phyloP scores from a whole-genome alignment of 2,888 invertebrate species.

The Darwinula stevensoni region DNA sequence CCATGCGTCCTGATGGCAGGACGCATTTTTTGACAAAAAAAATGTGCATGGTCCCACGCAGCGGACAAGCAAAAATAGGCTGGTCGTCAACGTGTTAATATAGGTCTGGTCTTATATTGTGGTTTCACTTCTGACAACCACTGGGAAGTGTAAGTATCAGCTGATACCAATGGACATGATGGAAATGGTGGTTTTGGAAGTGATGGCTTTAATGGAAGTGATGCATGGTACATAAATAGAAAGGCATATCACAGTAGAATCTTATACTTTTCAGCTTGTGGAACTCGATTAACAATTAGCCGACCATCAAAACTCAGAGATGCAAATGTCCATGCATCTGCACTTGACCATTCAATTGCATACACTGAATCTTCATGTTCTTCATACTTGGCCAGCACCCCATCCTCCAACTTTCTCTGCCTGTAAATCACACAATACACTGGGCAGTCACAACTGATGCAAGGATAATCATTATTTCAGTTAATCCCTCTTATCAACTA shows the following conservation, averaged over 20 bases:
- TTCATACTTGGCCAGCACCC: constrained; percentile 67
- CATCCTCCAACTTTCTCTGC: constrained; percentile 35
- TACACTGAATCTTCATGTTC: constrained; percentile 96
- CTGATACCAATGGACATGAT: too few species aligned
- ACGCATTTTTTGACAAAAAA: too few species aligned
- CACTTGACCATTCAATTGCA: constrained; percentile 83
- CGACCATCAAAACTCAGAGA: constrained; percentile 90
- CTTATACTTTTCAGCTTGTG: constrained; percentile 77
- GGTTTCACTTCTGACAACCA: background rate
- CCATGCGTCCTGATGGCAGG: too few species aligned
- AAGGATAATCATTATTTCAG: too few species aligned
- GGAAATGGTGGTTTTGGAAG: too few species aligned
- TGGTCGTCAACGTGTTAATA: too few species aligned
- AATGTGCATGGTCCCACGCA: too few species aligned
- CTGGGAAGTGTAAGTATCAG: too few species aligned
- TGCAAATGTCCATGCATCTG: constrained; percentile 98
- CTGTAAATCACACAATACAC: background rate
- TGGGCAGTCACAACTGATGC: background rate
- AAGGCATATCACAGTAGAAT: constrained; percentile 30
- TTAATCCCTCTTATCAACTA: constrained; percentile 1
- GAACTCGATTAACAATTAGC: constrained; percentile 68
- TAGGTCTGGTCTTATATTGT: too few species aligned
- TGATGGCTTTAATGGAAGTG: too few species aligned
- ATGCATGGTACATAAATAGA: too few species aligned
- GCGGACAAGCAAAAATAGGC: too few species aligned